A percentile compares a stretch with the other conserved stretches of the same genome.
phyloP scores from a whole-genome alignment of 53 echinoderm and acorn worm genomes.

The Temnopleurus reevesii region DNA sequence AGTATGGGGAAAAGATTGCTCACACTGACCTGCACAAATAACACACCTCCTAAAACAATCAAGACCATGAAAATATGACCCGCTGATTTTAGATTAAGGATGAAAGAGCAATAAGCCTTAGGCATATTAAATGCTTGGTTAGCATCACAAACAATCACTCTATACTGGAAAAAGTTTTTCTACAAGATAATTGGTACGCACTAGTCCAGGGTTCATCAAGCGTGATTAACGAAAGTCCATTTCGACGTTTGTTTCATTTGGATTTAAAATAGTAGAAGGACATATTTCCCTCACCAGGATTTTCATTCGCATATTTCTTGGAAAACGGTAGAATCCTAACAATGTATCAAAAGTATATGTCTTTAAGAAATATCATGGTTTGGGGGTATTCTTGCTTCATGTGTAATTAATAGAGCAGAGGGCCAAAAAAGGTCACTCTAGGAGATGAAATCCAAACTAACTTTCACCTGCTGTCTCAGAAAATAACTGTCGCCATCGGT shows the following conservation, averaged over 20 bases:
- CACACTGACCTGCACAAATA: not conserved
- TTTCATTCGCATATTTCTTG: not conserved
- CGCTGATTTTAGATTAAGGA: not conserved
- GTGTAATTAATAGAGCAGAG: not conserved
- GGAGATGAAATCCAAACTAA: constrained; percentile 22
- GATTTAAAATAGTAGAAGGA: not conserved
- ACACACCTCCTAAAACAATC: constrained; percentile 3
- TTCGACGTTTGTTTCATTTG: not conserved
- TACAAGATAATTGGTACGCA: not conserved
- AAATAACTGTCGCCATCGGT: not conserved
- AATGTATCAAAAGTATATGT: not conserved
- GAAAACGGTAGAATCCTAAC: not conserved
- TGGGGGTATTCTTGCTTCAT: not conserved
- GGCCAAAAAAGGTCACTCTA: not conserved
- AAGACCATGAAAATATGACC: not conserved
- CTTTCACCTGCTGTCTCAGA: not conserved
- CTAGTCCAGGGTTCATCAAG: not conserved
- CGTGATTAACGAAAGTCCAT: constrained; percentile 1
- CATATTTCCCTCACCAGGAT: not conserved
- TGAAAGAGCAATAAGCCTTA: constrained; percentile 3
- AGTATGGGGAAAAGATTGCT: not conserved
- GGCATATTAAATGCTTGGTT: not conserved
- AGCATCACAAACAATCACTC: constrained; percentile 10
- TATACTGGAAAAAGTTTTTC: not conserved
- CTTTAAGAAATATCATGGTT: not conserved